Evolutionary conservation across 2,797 vertebrate species (phyloP).

Genomic region (Lacerta viridis): DNA sequence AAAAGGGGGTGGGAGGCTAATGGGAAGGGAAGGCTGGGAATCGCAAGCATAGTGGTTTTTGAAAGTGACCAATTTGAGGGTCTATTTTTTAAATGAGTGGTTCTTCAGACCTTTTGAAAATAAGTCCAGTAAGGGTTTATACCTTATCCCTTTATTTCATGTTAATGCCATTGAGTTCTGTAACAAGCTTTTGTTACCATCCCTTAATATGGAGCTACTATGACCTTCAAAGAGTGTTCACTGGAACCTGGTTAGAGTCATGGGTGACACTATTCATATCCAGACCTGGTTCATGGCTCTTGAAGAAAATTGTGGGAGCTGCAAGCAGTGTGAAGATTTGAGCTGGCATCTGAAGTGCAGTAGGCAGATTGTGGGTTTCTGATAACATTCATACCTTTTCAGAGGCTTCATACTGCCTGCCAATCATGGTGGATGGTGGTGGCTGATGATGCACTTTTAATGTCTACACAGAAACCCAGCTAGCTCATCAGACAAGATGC

Average conservation of each 20-base stretch:
- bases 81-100: neutral
- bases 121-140: neutral
- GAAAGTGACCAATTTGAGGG: neutral
- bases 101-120: neutral
- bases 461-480: neutral
- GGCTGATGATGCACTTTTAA: no score
- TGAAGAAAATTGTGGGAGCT: no score
- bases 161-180: neutral
- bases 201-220: neutral
- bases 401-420: neutral
- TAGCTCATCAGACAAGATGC: neutral
- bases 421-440: neutral
- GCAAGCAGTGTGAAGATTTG: no score
- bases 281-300: no score
- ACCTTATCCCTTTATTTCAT: neutral
- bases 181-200: neutral
- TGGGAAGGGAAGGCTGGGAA: no score
- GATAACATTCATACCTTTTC: no score
- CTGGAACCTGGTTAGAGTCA: neutral
- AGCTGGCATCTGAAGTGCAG: no score
- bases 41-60: neutral
- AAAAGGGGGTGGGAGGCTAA: no score
- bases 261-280: neutral
- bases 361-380: neutral
- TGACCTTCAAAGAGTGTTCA: neutral